Evolutionary conservation across 2,888 invertebrate genomes (phyloP), one percentile per base, ranked within the genome.

Genomic region (Blastobasis lacticolella): DNA sequence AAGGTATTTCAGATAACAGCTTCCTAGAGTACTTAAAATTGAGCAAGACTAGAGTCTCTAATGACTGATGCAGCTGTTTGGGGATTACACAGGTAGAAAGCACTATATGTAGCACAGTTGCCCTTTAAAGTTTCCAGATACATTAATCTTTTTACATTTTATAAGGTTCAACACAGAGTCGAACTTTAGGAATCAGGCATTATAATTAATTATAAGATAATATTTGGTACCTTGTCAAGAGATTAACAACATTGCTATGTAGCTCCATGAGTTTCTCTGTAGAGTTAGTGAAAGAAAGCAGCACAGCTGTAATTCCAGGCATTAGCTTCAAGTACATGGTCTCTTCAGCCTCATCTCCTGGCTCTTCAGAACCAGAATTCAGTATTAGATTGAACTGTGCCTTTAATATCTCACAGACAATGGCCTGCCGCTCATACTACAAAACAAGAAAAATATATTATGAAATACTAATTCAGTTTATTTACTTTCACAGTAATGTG

Each of bases 221-320:
- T 38, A 10, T 10, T 44, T 36, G 45, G 38, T 63, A 88, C 89
- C 89, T 90, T 46, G 95, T 95, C 57, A 98, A 82, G 62, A 97
- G 85, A 83, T 97, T 95, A 6, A 95, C 91, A 56, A 95, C 91
- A 80, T 97, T 93, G 64, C 94, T 95, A 61, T 92, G 90, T 40
- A 97, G 80, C 57, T 93, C 92, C 69, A 92, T 90, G 49, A 90
- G 81, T 67, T 92, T 93, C 1, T 90, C 91, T 37, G 89, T 82
- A 52, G 82, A 87, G 37, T 86, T 76, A 1, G 91, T 86, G 48
- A 89, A 84, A 55, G 90, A 90, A 55, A 93, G 78, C 4, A 97
- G 80, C 50, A 96, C 81, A 55, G 92, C 90, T 43, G 93, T 91
- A 45, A 96, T 83, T 52, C 94, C 90, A 6, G 91, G 90, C 56